These are phyloP conservation scores for Pardosa pseudoannulata DNA, from an alignment of 2,888 invertebrate genomes.

Conservation along the genomic window DNA sequence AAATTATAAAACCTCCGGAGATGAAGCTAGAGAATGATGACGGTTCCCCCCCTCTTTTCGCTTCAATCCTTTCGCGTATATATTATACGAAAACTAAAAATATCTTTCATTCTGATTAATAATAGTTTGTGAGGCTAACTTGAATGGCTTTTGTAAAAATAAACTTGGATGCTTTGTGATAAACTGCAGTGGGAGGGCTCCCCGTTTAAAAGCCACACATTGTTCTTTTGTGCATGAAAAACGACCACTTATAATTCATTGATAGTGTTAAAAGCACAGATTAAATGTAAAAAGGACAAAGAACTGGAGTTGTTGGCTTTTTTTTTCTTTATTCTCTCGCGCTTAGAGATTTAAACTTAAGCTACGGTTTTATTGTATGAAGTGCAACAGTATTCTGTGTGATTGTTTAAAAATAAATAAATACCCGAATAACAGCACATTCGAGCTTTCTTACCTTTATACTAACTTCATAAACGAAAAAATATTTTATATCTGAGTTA, in stretches of 20 bases:
- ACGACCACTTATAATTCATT: conserved; percentile 70
- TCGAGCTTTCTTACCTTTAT: no score
- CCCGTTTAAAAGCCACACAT: conserved; percentile 43
- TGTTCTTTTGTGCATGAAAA: conserved; percentile 66
- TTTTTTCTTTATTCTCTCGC: not conserved
- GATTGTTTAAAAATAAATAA: no score
- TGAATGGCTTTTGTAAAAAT: conserved; percentile 62
- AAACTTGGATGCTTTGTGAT: conserved; percentile 62
- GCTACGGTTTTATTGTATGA: not conserved
- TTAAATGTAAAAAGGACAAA: conserved; percentile 58
- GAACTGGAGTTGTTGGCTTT: not conserved
- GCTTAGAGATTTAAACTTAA: not conserved
- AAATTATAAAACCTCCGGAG: conserved; percentile 51
- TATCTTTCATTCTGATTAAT: conserved; percentile 55
- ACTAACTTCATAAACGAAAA: no score
- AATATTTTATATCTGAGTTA: no score
- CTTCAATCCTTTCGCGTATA: conserved; percentile 33
- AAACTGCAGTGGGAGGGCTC: conserved; percentile 52
- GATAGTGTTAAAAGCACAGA: conserved; percentile 66
- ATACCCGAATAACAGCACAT: no score
- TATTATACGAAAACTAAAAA: conserved; percentile 63
- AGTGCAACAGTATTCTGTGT: not conserved
- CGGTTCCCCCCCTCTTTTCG: not conserved
- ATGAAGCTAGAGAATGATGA: conserved; percentile 12
- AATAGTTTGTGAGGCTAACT: conserved; percentile 38